Conservation (phyloP, 1,140 invertebrate genomes). For the Reticulitermes speratus region DNA sequence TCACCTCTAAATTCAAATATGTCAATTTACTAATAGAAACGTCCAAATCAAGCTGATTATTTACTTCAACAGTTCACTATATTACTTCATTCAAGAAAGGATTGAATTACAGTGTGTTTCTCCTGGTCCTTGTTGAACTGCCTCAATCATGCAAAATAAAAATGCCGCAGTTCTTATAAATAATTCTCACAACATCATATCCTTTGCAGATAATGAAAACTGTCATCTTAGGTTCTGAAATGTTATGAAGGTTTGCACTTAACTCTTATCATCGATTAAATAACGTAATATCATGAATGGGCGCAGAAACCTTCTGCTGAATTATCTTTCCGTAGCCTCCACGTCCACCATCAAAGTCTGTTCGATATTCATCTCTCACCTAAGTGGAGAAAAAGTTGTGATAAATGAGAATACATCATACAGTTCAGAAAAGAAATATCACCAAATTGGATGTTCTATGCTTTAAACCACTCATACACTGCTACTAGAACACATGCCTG, state of each 20-base stretch:
- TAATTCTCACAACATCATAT: neutral
- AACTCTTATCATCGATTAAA: conserved; percentile 28
- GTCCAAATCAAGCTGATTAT: no score
- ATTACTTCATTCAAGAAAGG: no score
- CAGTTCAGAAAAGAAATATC: no score
- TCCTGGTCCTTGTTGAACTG: no score
- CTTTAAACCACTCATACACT: no score
- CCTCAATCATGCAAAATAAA: neutral
- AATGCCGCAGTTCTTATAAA: neutral
- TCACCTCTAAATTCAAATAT: no score
- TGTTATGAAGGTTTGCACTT: neutral
- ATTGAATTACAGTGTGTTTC: no score
- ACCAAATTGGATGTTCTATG: no score
- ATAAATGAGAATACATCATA: neutral
- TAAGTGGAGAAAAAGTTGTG: conserved; percentile 44
- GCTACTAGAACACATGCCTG: no score
- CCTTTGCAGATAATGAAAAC: neutral
- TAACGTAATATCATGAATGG: conserved; percentile 31
- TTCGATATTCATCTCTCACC: conserved; percentile 97
- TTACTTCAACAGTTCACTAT: no score
- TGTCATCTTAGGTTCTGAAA: neutral
- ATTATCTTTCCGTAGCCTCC: conserved; percentile 97
- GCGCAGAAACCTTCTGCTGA: conserved; percentile 67
- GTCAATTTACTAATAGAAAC: no score
- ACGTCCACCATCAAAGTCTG: conserved; percentile 93